These are phyloP conservation scores for Threskiornis aethiopicus DNA, from an alignment of 2,797 vertebrate species.

Conservation along the genomic window DNA sequence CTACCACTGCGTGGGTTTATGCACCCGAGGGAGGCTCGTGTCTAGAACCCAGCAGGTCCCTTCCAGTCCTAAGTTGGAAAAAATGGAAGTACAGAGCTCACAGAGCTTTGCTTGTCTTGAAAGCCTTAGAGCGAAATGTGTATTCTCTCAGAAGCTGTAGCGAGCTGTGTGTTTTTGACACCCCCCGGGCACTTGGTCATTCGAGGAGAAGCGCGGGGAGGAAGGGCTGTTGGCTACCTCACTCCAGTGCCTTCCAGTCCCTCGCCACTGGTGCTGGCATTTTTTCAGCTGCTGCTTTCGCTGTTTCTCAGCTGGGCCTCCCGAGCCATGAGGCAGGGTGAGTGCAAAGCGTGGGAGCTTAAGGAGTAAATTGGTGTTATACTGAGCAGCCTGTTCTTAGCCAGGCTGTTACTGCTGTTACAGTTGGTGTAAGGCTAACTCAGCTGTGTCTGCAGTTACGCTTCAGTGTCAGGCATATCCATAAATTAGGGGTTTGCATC, in stretches of 20 bases:
- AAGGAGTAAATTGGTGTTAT: not conserved
- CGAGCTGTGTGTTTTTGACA: not conserved
- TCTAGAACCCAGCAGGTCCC: not conserved
- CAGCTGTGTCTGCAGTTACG: not conserved
- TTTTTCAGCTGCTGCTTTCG: not conserved
- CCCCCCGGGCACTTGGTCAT: not conserved
- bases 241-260: not conserved
- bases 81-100: not conserved
- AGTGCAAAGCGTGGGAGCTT: not conserved
- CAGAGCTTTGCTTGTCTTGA: not conserved
- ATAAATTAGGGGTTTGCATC: not conserved
- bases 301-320: not conserved
- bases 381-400: not conserved
- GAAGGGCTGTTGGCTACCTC: not conserved
- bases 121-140: accelerated
- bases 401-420: not conserved
- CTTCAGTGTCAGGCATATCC: not conserved
- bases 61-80: not conserved
- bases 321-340: not conserved
- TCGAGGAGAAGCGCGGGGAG: not conserved
- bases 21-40: not conserved
- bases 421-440: not conserved
- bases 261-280: accelerated
- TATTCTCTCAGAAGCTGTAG: not conserved
- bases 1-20: not conserved